Percentiles rank a stretch among this genome's conserved stretches.
Conservation (phyloP, 2,113 vertebrate genomes). For the Nannospalax galili region DNA sequence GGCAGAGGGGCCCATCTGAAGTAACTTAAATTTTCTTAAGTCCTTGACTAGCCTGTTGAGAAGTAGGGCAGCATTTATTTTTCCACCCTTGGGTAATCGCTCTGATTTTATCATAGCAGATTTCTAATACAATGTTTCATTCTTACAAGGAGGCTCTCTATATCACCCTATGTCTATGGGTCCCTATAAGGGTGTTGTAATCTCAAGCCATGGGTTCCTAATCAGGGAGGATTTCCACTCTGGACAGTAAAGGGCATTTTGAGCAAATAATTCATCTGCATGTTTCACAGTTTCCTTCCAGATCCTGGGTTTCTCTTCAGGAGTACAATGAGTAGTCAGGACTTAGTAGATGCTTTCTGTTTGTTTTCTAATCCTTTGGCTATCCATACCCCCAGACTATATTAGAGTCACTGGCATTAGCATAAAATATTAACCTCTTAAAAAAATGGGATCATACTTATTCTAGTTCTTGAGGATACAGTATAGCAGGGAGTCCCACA, state of each 20-base stretch:
- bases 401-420: neutral
- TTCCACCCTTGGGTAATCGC: neutral
- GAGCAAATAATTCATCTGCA: neutral
- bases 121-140: too few species aligned
- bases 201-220: neutral
- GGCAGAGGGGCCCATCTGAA: neutral
- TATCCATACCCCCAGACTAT: neutral
- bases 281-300: neutral
- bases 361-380: neutral
- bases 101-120: neutral
- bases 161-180: neutral
- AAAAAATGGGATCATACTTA: neutral
- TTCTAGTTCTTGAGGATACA: neutral
- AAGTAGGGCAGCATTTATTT: neutral
- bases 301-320: neutral
- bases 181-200: neutral
- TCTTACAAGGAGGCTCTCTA: neutral
- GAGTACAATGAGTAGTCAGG: neutral
- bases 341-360: neutral
- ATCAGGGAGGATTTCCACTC: neutral
- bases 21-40: neutral
- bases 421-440: neutral
- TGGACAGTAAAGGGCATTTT: neutral
- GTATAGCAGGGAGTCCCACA: neutral
- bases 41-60: neutral